These are phyloP conservation scores for Drosophila sordidula DNA, from an alignment of 2,888 invertebrate species.

Conservation along the genomic window DNA sequence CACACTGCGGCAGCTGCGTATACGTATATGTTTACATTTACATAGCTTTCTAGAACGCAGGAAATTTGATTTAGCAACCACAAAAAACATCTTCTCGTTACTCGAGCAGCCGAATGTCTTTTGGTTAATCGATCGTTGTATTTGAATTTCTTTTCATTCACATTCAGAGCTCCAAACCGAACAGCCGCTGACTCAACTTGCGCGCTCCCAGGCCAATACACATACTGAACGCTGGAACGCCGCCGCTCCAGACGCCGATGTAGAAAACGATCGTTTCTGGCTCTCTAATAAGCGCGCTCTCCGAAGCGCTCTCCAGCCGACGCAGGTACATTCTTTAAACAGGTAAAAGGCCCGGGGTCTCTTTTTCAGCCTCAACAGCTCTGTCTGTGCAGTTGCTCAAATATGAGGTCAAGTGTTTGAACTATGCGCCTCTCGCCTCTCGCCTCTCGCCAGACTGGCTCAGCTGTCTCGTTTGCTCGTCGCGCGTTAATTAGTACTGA, in stretches of 20 bases:
- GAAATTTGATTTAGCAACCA: background rate
- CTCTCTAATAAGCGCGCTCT: constrained; percentile 11
- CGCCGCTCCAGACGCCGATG: constrained; percentile 22
- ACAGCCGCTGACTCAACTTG: constrained; percentile 34
- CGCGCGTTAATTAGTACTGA: constrained; percentile 72
- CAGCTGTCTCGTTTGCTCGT: constrained; percentile 38
- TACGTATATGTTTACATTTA: constrained; percentile 2
- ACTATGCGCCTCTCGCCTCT: constrained; percentile 53
- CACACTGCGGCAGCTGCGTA: background rate
- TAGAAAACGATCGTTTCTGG: constrained; percentile 39
- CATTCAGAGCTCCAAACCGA: constrained; percentile 4
- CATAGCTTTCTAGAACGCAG: background rate
- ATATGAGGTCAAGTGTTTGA: constrained; percentile 79
- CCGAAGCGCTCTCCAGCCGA: constrained; percentile 9
- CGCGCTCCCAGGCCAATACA: constrained; percentile 49
- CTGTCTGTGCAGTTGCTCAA: constrained; percentile 65
- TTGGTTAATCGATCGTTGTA: constrained; percentile 13
- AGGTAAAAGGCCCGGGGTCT: constrained; percentile 65
- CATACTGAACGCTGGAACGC: constrained; percentile 59
- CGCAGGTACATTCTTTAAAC: constrained; percentile 57
- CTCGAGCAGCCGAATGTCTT: constrained; percentile 29
- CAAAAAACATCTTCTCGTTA: constrained; percentile 35
- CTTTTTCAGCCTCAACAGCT: constrained; percentile 16
- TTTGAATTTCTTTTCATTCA: constrained; percentile 29
- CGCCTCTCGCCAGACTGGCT: constrained; percentile 15